phyloP scores from a whole-genome alignment of 2,888 invertebrate species.

The Nineta flava region DNA sequence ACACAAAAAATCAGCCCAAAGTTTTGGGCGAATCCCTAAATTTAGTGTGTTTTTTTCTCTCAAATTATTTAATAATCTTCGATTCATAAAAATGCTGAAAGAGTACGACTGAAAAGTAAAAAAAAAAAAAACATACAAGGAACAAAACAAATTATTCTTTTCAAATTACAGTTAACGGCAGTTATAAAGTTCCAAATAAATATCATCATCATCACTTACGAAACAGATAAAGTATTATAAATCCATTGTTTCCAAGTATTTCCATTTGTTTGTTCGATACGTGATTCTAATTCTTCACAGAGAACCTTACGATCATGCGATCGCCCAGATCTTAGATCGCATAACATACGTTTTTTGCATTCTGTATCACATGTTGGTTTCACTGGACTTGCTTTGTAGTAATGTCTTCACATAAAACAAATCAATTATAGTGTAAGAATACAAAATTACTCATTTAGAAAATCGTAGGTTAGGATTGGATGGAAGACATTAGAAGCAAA shows the following conservation, averaged over 20 bases:
- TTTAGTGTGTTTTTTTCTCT: too few species aligned
- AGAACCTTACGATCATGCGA: slow-evolving; percentile 73
- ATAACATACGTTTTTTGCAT: slow-evolving; percentile 71
- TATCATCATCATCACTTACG: slow-evolving; percentile 64
- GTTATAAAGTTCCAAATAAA: too few species aligned
- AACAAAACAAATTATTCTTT: too few species aligned
- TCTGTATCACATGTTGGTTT: slow-evolving; percentile 68
- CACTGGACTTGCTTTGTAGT: slow-evolving; percentile 79
- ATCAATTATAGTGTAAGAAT: neutral
- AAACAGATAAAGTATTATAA: slow-evolving; percentile 70
- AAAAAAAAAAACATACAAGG: too few species aligned
- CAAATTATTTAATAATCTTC: too few species aligned
- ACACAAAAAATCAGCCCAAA: too few species aligned
- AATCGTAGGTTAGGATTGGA: too few species aligned
- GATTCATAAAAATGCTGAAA: too few species aligned
- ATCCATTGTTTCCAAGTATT: slow-evolving; percentile 78
- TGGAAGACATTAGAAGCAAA: too few species aligned
- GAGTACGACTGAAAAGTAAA: too few species aligned
- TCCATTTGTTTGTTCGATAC: slow-evolving; percentile 60
- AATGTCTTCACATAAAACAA: slow-evolving; percentile 41
- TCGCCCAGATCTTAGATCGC: slow-evolving; percentile 73
- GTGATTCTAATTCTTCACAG: slow-evolving; percentile 67
- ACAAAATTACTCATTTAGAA: neutral
- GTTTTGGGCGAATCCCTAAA: too few species aligned
- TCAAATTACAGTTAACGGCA: too few species aligned